A percentile compares a stretch with the other conserved stretches of the same genome.
Evolutionary conservation across 2,797 vertebrate genomes (phyloP).

Genomic region (Etheostoma nigrum): DNA sequence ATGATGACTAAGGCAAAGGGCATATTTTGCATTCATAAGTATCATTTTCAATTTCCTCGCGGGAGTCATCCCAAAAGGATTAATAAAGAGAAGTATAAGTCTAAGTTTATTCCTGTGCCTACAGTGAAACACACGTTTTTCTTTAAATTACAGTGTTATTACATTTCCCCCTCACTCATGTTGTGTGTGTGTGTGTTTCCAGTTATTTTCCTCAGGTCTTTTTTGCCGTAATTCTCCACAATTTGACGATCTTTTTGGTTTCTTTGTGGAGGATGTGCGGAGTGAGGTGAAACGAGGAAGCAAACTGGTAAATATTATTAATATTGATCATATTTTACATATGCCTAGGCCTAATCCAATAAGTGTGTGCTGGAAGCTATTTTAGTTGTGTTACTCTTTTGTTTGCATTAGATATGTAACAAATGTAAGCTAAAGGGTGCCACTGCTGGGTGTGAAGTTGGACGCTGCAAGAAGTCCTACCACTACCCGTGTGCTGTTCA

Average conservation of each 20-base stretch:
- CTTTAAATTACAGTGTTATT: neutral
- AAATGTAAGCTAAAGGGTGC: constrained; percentile 75
- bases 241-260: constrained; percentile 81
- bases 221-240: constrained; percentile 57
- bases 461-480: constrained; percentile 76
- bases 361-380: neutral
- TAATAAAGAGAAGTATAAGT: too few species aligned
- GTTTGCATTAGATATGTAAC: constrained; percentile 61
- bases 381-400: neutral
- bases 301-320: constrained; percentile 66
- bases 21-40: too few species aligned
- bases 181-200: neutral
- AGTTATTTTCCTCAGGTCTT: constrained; percentile 80
- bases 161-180: neutral
- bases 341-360: neutral
- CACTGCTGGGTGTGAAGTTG: constrained; percentile 82
- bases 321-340: neutral
- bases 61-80: too few species aligned
- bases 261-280: constrained; percentile 66
- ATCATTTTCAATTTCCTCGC: too few species aligned
- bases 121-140: neutral
- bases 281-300: constrained; percentile 68
- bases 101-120: neutral
- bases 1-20: neutral
- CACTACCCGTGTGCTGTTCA: constrained; percentile 82